Evolutionary conservation across 2,888 invertebrate genomes (phyloP).

Genomic region (Cinara cedri): DNA sequence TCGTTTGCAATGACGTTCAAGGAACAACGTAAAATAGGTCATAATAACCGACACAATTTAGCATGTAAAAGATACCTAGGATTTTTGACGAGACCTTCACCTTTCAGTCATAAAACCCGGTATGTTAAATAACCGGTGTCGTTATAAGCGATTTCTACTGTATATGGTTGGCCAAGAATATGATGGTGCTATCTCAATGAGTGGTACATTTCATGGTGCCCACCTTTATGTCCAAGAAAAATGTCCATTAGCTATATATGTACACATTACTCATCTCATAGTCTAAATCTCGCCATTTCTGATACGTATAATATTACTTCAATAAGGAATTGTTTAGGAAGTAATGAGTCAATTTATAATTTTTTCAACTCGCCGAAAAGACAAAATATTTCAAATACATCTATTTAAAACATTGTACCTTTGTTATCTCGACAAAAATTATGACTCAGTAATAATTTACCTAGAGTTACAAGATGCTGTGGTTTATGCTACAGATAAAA

Average conservation of each 20-base stretch:
- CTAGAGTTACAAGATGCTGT: conserved; percentile 4
- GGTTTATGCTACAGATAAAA: conserved; percentile 6
- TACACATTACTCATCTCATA: background rate
- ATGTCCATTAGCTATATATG: background rate
- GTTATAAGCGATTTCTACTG: too few species aligned
- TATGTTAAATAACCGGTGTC: too few species aligned
- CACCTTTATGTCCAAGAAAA: background rate
- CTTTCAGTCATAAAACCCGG: too few species aligned
- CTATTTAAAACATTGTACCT: conserved; percentile 3
- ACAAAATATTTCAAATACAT: conserved; percentile 3
- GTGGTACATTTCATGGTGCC: background rate
- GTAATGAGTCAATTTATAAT: background rate
- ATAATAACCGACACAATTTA: too few species aligned
- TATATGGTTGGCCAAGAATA: background rate
- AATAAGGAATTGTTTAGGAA: conserved; percentile 1
- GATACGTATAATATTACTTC: background rate
- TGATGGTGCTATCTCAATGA: background rate
- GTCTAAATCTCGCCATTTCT: background rate
- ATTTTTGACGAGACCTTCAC: too few species aligned
- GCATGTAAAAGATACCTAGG: too few species aligned
- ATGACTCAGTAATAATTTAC: background rate
- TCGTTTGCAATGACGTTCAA: too few species aligned
- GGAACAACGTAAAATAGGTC: too few species aligned
- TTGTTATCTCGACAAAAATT: background rate
- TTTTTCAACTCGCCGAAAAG: background rate